Evolutionary conservation across 2,888 invertebrate species (phyloP), one percentile per base, ranked within the genome.

Genomic region (Watsonalla binaria): DNA sequence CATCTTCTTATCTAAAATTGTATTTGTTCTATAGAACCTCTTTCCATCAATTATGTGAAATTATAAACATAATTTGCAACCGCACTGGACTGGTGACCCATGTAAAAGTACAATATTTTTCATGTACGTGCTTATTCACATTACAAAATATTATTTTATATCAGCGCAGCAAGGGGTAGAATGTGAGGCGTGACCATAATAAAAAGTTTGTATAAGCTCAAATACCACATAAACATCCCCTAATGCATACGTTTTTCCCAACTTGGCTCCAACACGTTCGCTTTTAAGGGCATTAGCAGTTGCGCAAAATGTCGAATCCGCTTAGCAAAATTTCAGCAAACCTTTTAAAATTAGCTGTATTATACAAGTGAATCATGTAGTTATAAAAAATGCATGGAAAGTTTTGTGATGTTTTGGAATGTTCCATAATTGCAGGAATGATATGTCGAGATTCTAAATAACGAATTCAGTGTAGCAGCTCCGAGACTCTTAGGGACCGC

Each of bases 381-480:
- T 39, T 11, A 39, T 37, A 60, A 52, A 52, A 53, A 56, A 55
- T 55, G 46, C 48, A 56, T 58, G 58, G 65, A 65, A 24, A 2
- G 4, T 1, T 24, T 24, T 24, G 24, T 24, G 24, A 24, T 24
- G 24, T 24, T 24, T 24, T 2, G 24, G 24, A 24, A 24, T 24
- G 62, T 54, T 53, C 55, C 53, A 53, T 54, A 55, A 35, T 52
- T 47, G 45, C 50, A 34, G 55, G 56, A 47, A 52, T 52, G 65
- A 72, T 74, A 71, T 67, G 70, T 74, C 64, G 68, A 65, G 72
- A 72, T 76, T 76, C 65, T 67, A 66, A 75, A 77, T 81, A 82
- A 80, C 70, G 71, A 80, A 84, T 82, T 82, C 80, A 72, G 73
- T 70, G 69, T 75, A 73, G 74, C 74, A 66, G 59, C 61, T 11